Conservation (phyloP, 2,888 invertebrate species). For the Coleophora flavipennella region DNA sequence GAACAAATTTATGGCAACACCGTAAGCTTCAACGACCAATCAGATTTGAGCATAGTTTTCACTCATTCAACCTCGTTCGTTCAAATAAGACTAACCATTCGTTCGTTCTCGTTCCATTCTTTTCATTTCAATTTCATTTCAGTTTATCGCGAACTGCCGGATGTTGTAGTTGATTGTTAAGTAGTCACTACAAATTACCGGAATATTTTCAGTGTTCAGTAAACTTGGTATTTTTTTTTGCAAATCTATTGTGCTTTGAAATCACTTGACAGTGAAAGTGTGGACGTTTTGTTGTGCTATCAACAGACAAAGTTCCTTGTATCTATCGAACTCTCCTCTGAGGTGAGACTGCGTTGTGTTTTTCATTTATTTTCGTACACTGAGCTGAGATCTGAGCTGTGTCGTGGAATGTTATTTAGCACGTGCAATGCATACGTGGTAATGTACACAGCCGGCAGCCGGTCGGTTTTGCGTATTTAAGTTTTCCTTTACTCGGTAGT, state of each 20-base stretch:
- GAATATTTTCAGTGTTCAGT: slow-evolving; percentile 39
- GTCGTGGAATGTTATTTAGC: slow-evolving; percentile 22
- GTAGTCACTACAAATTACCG: slow-evolving; percentile 53
- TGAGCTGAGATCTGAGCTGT: no score
- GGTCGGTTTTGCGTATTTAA: no score
- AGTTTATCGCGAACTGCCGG: slow-evolving; percentile 56
- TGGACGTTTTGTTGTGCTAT: slow-evolving; percentile 35
- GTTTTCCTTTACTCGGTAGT: no score
- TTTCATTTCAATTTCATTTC: no score
- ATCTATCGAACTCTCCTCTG: slow-evolving; percentile 43
- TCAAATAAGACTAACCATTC: not conserved
- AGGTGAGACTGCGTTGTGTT: slow-evolving; percentile 44
- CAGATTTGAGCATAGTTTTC: not conserved
- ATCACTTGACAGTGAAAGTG: slow-evolving; percentile 49
- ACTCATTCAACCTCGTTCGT: not conserved
- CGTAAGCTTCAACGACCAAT: slow-evolving; percentile 1
- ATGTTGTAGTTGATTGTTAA: slow-evolving; percentile 47
- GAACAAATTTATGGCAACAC: not conserved
- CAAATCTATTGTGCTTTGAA: slow-evolving; percentile 30
- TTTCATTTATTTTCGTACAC: slow-evolving; percentile 24
- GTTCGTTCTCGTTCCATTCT: no score
- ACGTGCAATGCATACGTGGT: slow-evolving; percentile 35
- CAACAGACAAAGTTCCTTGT: slow-evolving; percentile 35
- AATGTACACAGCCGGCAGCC: no score
- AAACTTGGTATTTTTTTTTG: slow-evolving; percentile 23